Evolutionary conservation across 1,140 invertebrate species (phyloP), one percentile per base, ranked within the genome.

Genomic region (Aphelenchoides fujianensis): DNA sequence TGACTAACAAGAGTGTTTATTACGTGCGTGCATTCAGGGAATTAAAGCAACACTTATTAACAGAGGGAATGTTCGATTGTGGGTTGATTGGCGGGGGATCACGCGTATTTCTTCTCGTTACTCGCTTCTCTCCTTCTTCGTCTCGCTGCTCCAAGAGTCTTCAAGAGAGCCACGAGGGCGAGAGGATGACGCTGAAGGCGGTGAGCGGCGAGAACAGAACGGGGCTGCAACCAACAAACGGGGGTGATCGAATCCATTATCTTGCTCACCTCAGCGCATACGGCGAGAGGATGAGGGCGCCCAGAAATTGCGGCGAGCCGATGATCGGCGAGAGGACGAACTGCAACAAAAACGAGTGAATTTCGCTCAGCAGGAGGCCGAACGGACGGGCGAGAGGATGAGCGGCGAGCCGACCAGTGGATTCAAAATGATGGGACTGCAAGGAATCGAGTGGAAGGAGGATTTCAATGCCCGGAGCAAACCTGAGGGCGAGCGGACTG

Each of bases 341-440:
- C 41, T 48, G 41, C 12, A 48, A 48, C 34, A 5, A 59, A 59
- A 59, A n/a, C 28, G 5, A 5, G 55, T 48, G 23, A 48, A 23
- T 59, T 59, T 59, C 23, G 12, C 12, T 48, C 23, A 48, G 12
- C 23, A 12, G 79, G 78, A 57, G 72, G 70, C 0, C 74, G 59
- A 30, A 81, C 76, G 70, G 76, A 78, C 5, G 69, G 61, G 2
- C n/a, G n/a, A 23, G 9, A 71, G 35, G 28, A 77, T 52, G 9
- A 77, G 2, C 12, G 72, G 72, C 27, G 71, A 73, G 16, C 31
- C 28, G 37, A 66, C 69, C 23, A 73, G 19, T 16, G 72, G 72
- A 27, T 35, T 48, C 28, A 73, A 16, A 5, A 73, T 73, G 3
- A 73, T n/a, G 1, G 77, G 77, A 1, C 57, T 61, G 59, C 12